Percentiles rank a stretch among this genome's conserved stretches.
Conservation (phyloP, 2,888 invertebrate species). For the Caenorhabditis becei region DNA sequence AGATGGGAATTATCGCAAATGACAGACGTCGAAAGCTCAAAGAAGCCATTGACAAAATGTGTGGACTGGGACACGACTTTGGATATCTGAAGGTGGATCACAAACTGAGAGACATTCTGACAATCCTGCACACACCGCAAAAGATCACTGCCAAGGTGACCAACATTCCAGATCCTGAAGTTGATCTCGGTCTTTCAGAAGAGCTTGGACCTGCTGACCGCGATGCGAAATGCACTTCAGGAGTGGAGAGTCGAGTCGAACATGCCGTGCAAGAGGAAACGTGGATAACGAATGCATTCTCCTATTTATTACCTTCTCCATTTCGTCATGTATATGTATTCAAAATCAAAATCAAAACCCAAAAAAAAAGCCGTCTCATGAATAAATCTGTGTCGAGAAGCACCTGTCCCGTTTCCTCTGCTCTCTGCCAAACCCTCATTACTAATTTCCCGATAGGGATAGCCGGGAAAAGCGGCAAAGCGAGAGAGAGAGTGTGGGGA, state of each 20-base stretch:
- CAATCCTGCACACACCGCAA: slow-evolving; percentile 2
- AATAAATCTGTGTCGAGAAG: neutral
- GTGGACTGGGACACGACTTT: slow-evolving; percentile 32
- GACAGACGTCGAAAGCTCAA: slow-evolving; percentile 12
- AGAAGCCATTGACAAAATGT: slow-evolving; percentile 29
- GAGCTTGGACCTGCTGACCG: slow-evolving; percentile 29
- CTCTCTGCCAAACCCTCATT: slow-evolving; percentile 21
- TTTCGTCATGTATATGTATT: neutral
- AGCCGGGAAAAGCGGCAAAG: too few relatives aligned
- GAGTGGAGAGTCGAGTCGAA: slow-evolving; percentile 30
- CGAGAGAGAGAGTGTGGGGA: neutral
- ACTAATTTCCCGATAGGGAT: slow-evolving; percentile 18
- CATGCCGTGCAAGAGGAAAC: slow-evolving; percentile 13
- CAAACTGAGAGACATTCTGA: slow-evolving; percentile 26
- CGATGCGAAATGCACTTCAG: slow-evolving; percentile 1
- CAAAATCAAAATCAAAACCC: too few relatives aligned
- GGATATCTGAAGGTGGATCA: slow-evolving; percentile 10
- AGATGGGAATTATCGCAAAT: slow-evolving; percentile 33
- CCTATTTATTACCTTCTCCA: neutral
- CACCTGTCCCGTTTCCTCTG: neutral
- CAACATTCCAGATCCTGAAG: neutral
- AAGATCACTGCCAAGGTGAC: slow-evolving; percentile 8
- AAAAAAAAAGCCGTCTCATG: too few relatives aligned
- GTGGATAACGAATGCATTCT: neutral
- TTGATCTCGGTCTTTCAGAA: slow-evolving; percentile 11